These are phyloP conservation scores for Onchidella celtica DNA, from an alignment of 2,888 invertebrate species.

Conservation along the genomic window DNA sequence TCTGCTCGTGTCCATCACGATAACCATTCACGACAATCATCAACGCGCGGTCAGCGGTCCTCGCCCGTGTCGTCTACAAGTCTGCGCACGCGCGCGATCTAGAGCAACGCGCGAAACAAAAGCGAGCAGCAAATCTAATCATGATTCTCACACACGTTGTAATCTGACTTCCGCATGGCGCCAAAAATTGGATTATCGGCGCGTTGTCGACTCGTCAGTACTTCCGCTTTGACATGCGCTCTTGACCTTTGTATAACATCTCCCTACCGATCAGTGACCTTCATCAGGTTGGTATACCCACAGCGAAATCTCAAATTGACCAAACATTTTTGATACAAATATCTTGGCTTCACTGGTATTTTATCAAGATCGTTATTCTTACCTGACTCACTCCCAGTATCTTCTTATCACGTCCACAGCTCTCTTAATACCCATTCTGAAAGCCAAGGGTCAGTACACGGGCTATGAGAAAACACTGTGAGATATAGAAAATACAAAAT, in stretches of 20 bases:
- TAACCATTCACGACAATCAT: not conserved
- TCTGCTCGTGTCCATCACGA: not conserved
- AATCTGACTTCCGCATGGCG: slow-evolving; percentile 14
- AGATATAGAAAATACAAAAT: too few relatives aligned
- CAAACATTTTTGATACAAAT: too few relatives aligned
- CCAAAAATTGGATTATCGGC: slow-evolving; percentile 7
- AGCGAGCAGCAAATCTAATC: slow-evolving; percentile 6
- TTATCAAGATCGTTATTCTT: too few relatives aligned
- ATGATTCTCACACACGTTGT: not conserved
- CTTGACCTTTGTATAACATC: slow-evolving; percentile 12
- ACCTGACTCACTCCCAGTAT: too few relatives aligned
- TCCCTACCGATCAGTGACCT: not conserved
- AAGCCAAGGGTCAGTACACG: too few relatives aligned
- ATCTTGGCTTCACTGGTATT: too few relatives aligned
- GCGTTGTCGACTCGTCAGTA: not conserved
- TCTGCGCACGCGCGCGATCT: not conserved
- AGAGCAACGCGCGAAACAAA: not conserved
- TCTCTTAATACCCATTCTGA: too few relatives aligned
- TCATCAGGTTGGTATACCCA: not conserved
- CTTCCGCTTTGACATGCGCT: slow-evolving; percentile 28
- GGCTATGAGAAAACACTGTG: too few relatives aligned
- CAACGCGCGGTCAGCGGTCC: not conserved
- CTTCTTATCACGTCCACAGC: too few relatives aligned
- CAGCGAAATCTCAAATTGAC: too few relatives aligned
- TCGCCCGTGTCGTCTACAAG: not conserved